Conservation (phyloP, 2,797 vertebrate genomes). For the Tamandua tetradactyla region DNA sequence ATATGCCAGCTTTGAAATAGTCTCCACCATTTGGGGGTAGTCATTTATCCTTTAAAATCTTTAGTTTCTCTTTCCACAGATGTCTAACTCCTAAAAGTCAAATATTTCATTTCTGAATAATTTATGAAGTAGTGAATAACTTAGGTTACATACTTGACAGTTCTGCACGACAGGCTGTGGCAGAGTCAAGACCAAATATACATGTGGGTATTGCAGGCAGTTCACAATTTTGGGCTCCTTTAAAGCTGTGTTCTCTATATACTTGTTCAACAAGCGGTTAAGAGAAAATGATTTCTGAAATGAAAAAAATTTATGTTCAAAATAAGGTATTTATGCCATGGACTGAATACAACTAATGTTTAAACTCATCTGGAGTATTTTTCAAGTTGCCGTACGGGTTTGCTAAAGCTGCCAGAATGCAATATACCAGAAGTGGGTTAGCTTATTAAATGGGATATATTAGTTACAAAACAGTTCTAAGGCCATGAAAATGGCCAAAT, state of each 20-base stretch:
- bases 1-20: neutral
- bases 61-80: neutral
- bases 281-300: neutral
- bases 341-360: neutral
- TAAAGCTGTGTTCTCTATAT: neutral
- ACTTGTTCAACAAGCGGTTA: neutral
- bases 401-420: no score
- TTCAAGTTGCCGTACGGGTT: no score
- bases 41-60: neutral
- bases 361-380: constrained; percentile 5
- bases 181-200: neutral
- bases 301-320: neutral
- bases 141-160: neutral
- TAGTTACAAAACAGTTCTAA: no score
- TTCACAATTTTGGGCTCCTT: neutral
- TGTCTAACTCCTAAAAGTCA: constrained; percentile 31
- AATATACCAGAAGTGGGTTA: no score
- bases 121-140: neutral
- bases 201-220: neutral
- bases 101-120: neutral
- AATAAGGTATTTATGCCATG: neutral
- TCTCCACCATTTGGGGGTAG: neutral
- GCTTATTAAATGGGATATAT: no score
- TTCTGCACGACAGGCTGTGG: neutral
- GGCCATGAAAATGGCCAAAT: no score